These are phyloP conservation scores for Gopherus evgoodei DNA, from an alignment of 2,113 vertebrate genomes.

Conservation along the genomic window DNA sequence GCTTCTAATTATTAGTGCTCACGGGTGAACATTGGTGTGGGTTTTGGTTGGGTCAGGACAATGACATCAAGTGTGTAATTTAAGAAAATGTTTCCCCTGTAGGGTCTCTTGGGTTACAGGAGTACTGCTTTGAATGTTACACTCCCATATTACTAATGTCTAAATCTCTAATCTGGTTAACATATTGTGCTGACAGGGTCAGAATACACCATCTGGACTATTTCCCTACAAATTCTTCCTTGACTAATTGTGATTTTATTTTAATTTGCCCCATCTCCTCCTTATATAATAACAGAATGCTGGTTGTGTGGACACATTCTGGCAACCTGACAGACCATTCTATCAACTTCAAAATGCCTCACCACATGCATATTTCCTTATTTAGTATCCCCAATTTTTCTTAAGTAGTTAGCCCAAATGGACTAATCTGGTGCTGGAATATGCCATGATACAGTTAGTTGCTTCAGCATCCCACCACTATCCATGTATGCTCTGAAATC, in stretches of 20 bases:
- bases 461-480: neutral
- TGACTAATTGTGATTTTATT: slow-evolving; percentile 40
- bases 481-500: neutral
- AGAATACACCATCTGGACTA: slow-evolving; percentile 64
- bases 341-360: slow-evolving; percentile 9
- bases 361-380: neutral
- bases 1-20: neutral
- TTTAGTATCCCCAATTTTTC: slow-evolving; percentile 1
- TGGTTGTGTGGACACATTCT: slow-evolving; percentile 3
- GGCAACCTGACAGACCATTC: slow-evolving; percentile 29
- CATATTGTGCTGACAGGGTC: slow-evolving; percentile 58
- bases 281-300: slow-evolving; percentile 8
- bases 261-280: slow-evolving; percentile 64
- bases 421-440: neutral
- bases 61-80: fast-evolving
- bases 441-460: neutral
- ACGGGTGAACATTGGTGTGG: neutral
- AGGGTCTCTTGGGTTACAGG: neutral
- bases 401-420: neutral
- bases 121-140: neutral
- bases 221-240: slow-evolving; percentile 32
- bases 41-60: neutral
- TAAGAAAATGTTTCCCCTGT: neutral
- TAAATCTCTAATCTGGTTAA: slow-evolving; percentile 54
- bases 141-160: neutral